A percentile compares a stretch with the other conserved stretches of the same genome.
Conservation (phyloP, 2,797 vertebrate genomes). For the Pygocentrus nattereri region DNA sequence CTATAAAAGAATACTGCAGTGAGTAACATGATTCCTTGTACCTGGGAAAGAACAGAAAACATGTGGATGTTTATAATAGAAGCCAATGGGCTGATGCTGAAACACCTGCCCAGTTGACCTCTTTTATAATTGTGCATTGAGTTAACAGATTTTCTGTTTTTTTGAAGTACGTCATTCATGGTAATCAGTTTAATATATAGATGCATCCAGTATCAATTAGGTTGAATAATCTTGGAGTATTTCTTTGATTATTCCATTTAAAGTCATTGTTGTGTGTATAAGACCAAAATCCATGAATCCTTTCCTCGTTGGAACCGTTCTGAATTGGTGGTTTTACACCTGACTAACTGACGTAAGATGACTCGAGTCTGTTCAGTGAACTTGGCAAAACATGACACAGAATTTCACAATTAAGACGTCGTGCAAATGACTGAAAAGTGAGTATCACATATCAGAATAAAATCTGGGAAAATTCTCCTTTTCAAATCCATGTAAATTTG, state of each 20-base stretch:
- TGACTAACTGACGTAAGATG: not conserved
- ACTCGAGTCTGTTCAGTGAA: not conserved
- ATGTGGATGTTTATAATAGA: not conserved
- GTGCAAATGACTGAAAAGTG: not conserved
- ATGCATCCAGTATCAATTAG: not conserved
- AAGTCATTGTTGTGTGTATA: conserved; percentile 10
- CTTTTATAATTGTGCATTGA: not conserved
- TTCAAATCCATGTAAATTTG: conserved; percentile 49
- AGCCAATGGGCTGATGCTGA: not conserved
- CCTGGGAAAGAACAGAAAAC: not conserved
- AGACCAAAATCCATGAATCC: not conserved
- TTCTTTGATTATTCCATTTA: not conserved
- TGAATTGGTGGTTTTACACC: conserved; percentile 44
- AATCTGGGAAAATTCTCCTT: conserved; percentile 46
- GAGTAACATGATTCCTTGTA: not conserved
- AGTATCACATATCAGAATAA: not conserved
- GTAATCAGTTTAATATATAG: too few relatives aligned
- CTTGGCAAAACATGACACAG: not conserved
- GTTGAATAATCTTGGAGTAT: too few relatives aligned
- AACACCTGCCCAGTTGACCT: not conserved
- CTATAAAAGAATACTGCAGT: too few relatives aligned
- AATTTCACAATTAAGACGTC: not conserved
- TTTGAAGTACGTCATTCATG: too few relatives aligned
- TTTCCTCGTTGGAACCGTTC: conserved; percentile 30
- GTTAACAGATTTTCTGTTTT: too few relatives aligned